Evolutionary conservation across 2,797 vertebrate species (phyloP), one percentile per base, ranked within the genome.

Genomic region (Hippocampus kuda): DNA sequence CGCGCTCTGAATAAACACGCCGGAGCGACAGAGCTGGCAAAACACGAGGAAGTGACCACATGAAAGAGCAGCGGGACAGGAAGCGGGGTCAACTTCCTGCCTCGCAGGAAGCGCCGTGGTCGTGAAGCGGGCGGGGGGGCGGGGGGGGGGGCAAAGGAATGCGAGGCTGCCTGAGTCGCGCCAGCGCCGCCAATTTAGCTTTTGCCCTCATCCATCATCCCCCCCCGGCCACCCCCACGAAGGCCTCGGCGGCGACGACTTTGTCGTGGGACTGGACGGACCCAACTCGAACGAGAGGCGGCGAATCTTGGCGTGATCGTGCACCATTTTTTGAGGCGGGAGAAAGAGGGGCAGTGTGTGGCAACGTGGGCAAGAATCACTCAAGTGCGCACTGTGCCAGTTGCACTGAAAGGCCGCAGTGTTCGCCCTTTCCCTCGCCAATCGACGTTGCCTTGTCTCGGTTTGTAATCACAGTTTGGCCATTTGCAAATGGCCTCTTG

Each of bases 11-110:
- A 81, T 81, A 81, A 78, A 83, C 79, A 83, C 65, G 78, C n/a
- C 46, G 42, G n/a, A 27, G 75, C 76, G 72, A 84, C 67, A 18
- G 77, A 26, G 30, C 84, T 79, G 84, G 86, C 81, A 85, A 85
- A 90, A 89, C 87, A 89, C 67, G 62, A 89, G 90, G 90, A 92
- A 91, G 89, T 92, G 88, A 89, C 90, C 90, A 91, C 91, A 91
- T 91, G 86, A 91, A 92, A 91, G 89, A 79, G 81, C 86, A 84
- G 87, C 79, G 86, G 84, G 87, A 89, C 87, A 90, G 89, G 89
- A 91, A 92, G 84, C 85, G 71, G 76, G 77, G 78, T 86, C 84
- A 71, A 89, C 88, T 91, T 92, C 91, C 91, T 91, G 89, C 86
- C 85, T 87, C 85, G 79, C 88, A 90, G 91, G 90, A 91, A 90